Evolutionary conservation across 2,797 vertebrate species (phyloP).

Genomic region (Astyanax mexicanus): DNA sequence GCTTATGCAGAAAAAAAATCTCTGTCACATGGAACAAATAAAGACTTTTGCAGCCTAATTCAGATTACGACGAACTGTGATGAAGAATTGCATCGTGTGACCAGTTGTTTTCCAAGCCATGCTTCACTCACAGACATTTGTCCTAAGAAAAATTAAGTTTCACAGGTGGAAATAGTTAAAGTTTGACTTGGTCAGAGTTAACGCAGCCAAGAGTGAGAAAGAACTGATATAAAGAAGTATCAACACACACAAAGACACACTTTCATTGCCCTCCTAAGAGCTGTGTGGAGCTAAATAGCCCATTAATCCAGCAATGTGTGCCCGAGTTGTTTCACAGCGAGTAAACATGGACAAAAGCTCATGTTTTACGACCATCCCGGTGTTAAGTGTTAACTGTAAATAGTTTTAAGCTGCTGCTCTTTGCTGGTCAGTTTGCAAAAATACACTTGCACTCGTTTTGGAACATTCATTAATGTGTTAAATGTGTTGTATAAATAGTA

Average conservation of each 20-base stretch:
- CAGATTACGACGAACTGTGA: no score
- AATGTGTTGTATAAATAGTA: conserved; percentile 10
- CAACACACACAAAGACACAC: conserved; percentile 52
- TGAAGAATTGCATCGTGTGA: no score
- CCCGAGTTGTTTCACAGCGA: conserved; percentile 69
- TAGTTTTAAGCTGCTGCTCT: conserved; percentile 39
- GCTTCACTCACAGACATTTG: conserved; percentile 67
- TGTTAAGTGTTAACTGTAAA: conserved; percentile 54
- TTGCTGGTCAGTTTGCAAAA: conserved; percentile 21
- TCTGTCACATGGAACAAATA: conserved; percentile 68
- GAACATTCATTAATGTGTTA: conserved; percentile 27
- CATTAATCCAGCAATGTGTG: conserved; percentile 68
- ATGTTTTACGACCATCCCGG: conserved; percentile 54
- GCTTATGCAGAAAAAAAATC: conserved; percentile 73
- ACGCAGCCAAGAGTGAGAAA: conserved; percentile 65
- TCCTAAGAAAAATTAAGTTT: conserved; percentile 78
- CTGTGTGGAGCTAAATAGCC: conserved; percentile 68
- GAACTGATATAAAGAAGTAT: conserved; percentile 48
- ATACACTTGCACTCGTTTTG: conserved; percentile 12
- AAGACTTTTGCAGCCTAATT: conserved; percentile 19
- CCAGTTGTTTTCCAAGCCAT: conserved; percentile 42
- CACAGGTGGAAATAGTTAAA: conserved; percentile 84
- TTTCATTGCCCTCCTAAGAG: conserved; percentile 74
- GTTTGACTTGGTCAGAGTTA: conserved; percentile 67
- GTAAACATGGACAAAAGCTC: conserved; percentile 69